phyloP scores from a whole-genome alignment of 2,888 invertebrate genomes.

The Branchipolynoe longqiensis region DNA sequence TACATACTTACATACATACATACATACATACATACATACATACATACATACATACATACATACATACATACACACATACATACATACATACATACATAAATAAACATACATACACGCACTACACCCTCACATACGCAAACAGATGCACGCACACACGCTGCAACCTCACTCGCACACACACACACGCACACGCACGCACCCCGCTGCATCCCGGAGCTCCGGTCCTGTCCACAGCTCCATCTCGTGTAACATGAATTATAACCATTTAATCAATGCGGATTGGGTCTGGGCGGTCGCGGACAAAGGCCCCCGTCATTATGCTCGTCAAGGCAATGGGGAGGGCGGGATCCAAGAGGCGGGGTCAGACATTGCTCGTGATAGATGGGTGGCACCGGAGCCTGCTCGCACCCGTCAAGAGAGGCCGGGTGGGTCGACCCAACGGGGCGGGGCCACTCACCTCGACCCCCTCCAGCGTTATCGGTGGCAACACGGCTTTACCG shows the following conservation, averaged over 20 bases:
- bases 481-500: not conserved
- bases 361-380: slow-evolving; percentile 47
- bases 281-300: slow-evolving; percentile 1
- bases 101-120: too few relatives aligned
- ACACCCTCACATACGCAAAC: too few relatives aligned
- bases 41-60: too few relatives aligned
- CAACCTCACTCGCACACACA: too few relatives aligned
- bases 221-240: not conserved
- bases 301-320: slow-evolving; percentile 46
- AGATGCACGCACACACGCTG: too few relatives aligned
- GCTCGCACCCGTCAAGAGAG: slow-evolving; percentile 3
- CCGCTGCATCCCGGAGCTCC: not conserved
- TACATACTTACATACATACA: too few relatives aligned
- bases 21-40: too few relatives aligned
- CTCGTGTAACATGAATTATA: slow-evolving; percentile 48
- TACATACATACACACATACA: too few relatives aligned
- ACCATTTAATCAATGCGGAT: slow-evolving; percentile 42
- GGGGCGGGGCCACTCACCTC: too few relatives aligned
- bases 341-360: slow-evolving; percentile 21
- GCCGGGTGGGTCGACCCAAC: not conserved
- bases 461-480: too few relatives aligned
- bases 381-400: slow-evolving; percentile 7
- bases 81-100: too few relatives aligned
- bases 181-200: too few relatives aligned
- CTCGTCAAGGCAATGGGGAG: not conserved